A percentile compares a stretch with the other conserved stretches of the same genome.
Evolutionary conservation across 2,888 invertebrate genomes (phyloP).

Genomic region (Cosmopolites sordidus): DNA sequence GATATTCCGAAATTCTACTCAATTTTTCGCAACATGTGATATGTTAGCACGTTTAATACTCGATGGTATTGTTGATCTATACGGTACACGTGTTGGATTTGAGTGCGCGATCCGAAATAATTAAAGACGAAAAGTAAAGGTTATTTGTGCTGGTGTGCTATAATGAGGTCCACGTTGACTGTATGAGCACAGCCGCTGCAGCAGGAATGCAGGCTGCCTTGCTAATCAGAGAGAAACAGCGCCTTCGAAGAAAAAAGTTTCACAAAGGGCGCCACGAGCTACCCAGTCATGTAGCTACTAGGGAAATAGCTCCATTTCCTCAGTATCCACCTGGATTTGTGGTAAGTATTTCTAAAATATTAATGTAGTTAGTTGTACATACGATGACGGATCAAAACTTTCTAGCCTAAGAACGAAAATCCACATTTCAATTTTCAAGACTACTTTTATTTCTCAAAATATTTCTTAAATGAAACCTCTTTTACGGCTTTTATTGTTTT

Average conservation of each 20-base stretch:
- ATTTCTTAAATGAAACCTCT: too few species aligned
- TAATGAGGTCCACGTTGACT: slow-evolving; percentile 18
- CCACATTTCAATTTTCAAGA: too few species aligned
- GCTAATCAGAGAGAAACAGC: slow-evolving; percentile 86
- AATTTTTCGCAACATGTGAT: too few species aligned
- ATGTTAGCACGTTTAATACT: too few species aligned
- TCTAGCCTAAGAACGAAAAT: too few species aligned
- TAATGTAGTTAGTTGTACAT: not conserved
- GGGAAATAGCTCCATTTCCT: slow-evolving; percentile 82
- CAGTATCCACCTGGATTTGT: slow-evolving; percentile 68
- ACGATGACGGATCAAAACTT: too few species aligned
- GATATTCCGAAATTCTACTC: too few species aligned
- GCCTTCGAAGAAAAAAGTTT: slow-evolving; percentile 76
- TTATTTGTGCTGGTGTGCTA: too few species aligned
- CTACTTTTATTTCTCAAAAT: too few species aligned
- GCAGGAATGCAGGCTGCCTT: slow-evolving; percentile 90
- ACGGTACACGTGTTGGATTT: not conserved
- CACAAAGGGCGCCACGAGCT: slow-evolving; percentile 71
- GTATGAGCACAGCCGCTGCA: slow-evolving; percentile 51
- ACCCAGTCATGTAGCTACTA: slow-evolving; percentile 84
- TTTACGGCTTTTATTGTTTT: too few species aligned
- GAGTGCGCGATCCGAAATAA: not conserved
- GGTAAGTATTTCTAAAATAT: slow-evolving; percentile 38
- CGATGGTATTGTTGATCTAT: not conserved
- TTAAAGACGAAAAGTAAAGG: too few species aligned